Evolutionary conservation across 2,113 vertebrate genomes (phyloP), one percentile per base, ranked within the genome.

Genomic region (Gymnorhina tibicen): DNA sequence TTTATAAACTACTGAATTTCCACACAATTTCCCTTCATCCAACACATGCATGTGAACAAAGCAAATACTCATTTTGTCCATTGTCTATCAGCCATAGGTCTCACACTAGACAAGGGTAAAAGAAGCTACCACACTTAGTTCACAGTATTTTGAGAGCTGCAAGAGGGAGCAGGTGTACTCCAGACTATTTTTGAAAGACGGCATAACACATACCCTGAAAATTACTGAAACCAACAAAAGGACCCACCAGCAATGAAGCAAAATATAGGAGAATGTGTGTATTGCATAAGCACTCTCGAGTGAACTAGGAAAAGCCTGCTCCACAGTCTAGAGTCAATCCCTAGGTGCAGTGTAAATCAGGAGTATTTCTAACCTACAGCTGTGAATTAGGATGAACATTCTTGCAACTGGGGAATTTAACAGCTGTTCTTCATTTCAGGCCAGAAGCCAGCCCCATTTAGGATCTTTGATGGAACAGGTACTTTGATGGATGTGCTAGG

Each of bases 31-130:
- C 27, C 77, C 9, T 41, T 76, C 27, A 53, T 56, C 22, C 27
- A 91, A 56, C 0, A 1, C 4, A 14, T 22, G 3, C 37, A 77
- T 3, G 2, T 1, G 5, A 70, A 35, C 28, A 79, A 70, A 67
- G 11, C 4, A 85, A 66, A 72, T 5, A 6, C 24, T 62, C 32
- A 24, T 30, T 82, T 68, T 39, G 35, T 24, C 11, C 22, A 8
- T 7, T 4, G 0, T n/a, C 41, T 49, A 63, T 26, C 41, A 67
- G 35, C 4, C 68, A 35, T 1, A 42, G 52, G 18, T 39, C 6
- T 39, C 33, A 55, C 17, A 27, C 8, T 8, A 72, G 47, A 47
- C 1, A 12, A 75, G 44, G 10, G 14, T 18, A 44, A 63, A 66
- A 78, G 33, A 67, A 85, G 23, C 21, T 52, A 8, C 39, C 13